Base-by-base conservation (phyloP, 2,888 invertebrate species). In the Schizotus pectinicornis region DNA sequence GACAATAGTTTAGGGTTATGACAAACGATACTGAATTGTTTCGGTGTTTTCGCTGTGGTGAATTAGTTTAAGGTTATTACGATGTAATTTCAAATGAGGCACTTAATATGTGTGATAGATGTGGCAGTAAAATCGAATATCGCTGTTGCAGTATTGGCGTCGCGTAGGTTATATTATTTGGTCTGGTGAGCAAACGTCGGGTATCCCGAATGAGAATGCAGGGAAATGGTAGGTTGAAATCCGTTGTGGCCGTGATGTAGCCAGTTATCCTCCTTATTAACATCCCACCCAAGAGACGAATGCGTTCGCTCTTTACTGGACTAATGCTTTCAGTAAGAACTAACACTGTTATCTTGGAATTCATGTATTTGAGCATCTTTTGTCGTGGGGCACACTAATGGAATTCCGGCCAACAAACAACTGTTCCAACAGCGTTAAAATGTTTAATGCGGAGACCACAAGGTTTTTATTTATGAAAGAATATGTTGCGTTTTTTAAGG, bases 381-480 rank as follows among this genome's bases (percentile, higher is more conserved):
- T 59, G 62, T 61, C 56, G 42, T 37, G 41, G 13, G 36, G 31
- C 34, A 38, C 34, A 50, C 56, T 56, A 56, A 56, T 56, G 63
- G 62, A 66, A 65, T 64, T 65, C 51, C 50, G 41, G 51, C 46
- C 45, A 54, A 42, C 46, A 55, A 63, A 41, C 47, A 47, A 41
- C 39, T 47, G 39, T 11, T 11, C 11, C 9, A 59, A 54, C 35
- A 54, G 53, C 49, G 55, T 39, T 48, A 56, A 59, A 60, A 50
- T 45, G 53, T 38, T 53, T 64, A 62, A 64, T 61, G 63, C 62
- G 36, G 52, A 53, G 61, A 53, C 45, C 53, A 45, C 52, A 55
- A 59, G 55, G 63, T 65, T 64, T 65, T 63, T 64, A 63, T 65
- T 68, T 67, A 63, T 65, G 65, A 56, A 67, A 64, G 63, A 65